Percentiles rank a stretch among this genome's conserved stretches.
phyloP scores from a whole-genome alignment of 2,797 vertebrate species.

The Amazonetta brasiliensis region DNA sequence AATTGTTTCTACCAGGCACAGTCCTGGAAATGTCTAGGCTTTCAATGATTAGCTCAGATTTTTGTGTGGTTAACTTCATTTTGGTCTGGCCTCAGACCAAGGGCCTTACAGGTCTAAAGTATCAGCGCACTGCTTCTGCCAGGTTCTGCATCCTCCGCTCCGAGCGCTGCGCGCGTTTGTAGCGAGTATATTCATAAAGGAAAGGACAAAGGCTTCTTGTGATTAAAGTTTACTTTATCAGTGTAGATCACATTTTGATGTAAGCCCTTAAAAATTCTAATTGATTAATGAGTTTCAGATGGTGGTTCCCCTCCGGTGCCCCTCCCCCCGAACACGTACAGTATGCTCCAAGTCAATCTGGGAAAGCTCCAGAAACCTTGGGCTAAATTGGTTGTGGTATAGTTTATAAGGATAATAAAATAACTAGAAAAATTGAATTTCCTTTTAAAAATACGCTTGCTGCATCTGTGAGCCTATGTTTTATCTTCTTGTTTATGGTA shows the following conservation, averaged over 20 bases:
- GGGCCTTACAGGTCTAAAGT: not conserved
- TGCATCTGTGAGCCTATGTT: not conserved
- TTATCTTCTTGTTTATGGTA: conserved; percentile 19
- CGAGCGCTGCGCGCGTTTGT: not conserved
- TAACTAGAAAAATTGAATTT: conserved; percentile 45
- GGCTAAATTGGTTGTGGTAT: conserved; percentile 60
- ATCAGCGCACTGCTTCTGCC: not conserved
- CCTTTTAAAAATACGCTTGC: not conserved
- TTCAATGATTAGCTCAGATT: conserved; percentile 44
- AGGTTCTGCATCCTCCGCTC: not conserved
- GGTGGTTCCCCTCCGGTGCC: conserved; percentile 49
- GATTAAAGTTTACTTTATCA: conserved; percentile 65
- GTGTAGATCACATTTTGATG: conserved; percentile 67
- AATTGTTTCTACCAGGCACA: not conserved
- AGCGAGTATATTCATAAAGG: not conserved
- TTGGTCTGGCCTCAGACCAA: conserved; percentile 39
- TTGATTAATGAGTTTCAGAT: conserved; percentile 76
- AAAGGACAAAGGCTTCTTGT: conserved; percentile 63
- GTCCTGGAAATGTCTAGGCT: not conserved
- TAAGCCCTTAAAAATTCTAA: conserved; percentile 72
- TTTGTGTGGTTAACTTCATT: conserved; percentile 32
- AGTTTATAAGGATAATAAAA: conserved; percentile 59
- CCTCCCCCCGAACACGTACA: conserved; percentile 40
- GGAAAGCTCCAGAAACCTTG: conserved; percentile 52
- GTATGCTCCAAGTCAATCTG: conserved; percentile 55